Conservation (phyloP, 2,888 invertebrate species). For the Trachelus tabidus region DNA sequence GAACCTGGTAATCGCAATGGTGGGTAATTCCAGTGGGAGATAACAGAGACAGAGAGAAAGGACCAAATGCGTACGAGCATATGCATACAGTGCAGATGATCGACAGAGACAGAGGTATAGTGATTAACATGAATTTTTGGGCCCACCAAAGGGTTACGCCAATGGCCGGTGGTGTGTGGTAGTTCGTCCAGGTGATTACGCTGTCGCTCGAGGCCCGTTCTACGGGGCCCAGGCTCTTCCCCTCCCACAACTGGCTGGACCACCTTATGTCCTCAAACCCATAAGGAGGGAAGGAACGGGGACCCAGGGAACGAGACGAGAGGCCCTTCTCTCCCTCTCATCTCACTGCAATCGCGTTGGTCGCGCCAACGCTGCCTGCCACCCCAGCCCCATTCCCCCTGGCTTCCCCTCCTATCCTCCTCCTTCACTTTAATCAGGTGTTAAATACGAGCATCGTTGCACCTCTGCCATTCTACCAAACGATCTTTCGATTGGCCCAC, state of each 20-base stretch:
- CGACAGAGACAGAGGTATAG: background rate
- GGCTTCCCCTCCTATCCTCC: slow-evolving; percentile 21
- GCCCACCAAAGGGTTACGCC: slow-evolving; percentile 33
- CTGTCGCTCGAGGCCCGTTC: slow-evolving; percentile 59
- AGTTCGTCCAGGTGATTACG: slow-evolving; percentile 63
- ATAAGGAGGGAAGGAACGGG: slow-evolving; percentile 1
- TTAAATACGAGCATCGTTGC: slow-evolving; percentile 60
- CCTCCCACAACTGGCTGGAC: slow-evolving; percentile 34
- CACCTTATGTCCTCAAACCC: slow-evolving; percentile 45
- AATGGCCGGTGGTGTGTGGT: slow-evolving; percentile 45
- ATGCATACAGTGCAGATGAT: background rate
- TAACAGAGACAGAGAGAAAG: background rate
- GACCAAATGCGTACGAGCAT: background rate
- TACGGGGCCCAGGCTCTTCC: slow-evolving; percentile 25
- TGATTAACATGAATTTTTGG: background rate
- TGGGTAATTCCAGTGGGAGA: background rate
- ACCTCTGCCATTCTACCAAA: slow-evolving; percentile 11
- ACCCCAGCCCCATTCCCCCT: slow-evolving; percentile 15
- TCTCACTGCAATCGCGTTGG: slow-evolving; percentile 58
- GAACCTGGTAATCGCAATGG: background rate
- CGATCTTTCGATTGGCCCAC: background rate
- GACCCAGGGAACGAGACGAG: slow-evolving; percentile 7
- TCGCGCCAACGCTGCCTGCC: slow-evolving; percentile 50
- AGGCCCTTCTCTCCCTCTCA: slow-evolving; percentile 30
- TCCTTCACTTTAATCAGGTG: slow-evolving; percentile 59